Evolutionary conservation across 2,797 vertebrate genomes (phyloP).

Genomic region (Echeneis naucrates): DNA sequence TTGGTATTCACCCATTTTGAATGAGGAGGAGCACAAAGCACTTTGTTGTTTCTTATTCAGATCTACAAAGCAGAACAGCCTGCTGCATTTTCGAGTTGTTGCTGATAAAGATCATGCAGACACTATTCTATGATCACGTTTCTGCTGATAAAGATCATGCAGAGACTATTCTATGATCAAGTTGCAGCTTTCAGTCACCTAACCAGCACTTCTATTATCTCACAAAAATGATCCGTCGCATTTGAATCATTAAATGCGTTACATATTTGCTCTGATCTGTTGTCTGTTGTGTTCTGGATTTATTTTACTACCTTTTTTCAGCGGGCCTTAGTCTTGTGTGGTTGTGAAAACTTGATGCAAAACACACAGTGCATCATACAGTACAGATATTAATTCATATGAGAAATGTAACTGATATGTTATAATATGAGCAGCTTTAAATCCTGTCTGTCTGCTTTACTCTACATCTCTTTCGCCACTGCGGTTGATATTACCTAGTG

Average conservation of each 20-base stretch:
- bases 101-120: background rate
- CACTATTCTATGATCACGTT: constrained; percentile 4
- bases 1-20: background rate
- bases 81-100: background rate
- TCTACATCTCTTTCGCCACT: constrained; percentile 16
- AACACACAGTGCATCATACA: constrained; percentile 8
- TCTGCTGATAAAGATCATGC: background rate
- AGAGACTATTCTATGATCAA: constrained; percentile 11
- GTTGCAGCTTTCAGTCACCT: constrained; percentile 13
- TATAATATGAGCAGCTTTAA: background rate
- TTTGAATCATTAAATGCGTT: background rate
- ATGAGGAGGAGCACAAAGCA: constrained; percentile 3
- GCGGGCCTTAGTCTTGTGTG: background rate
- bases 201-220: background rate
- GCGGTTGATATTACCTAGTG: constrained; percentile 30
- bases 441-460: background rate
- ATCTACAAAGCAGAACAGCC: background rate
- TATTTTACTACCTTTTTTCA: too few species aligned
- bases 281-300: background rate
- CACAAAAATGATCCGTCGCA: background rate
- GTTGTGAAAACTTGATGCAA: background rate
- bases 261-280: background rate
- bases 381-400: too few species aligned
- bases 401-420: background rate
- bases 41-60: background rate